Conservation (phyloP, 2,888 invertebrate genomes). For the Apodemia zela region DNA sequence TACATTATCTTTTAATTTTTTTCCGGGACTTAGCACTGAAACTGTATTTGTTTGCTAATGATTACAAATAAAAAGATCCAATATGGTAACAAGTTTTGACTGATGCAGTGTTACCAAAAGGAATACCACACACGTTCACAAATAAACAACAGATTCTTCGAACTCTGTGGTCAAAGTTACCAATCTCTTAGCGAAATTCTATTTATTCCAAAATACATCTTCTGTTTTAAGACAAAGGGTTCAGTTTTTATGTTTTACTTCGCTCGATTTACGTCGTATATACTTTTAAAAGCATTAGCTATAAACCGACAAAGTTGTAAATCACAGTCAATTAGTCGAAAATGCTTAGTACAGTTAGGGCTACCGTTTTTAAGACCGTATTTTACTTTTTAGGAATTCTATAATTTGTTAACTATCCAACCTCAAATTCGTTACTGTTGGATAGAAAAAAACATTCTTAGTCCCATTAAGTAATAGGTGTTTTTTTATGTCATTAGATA, state of each 20-base stretch:
- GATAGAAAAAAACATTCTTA: too few relatives aligned
- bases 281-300: constrained; percentile 35
- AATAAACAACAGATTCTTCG: constrained; percentile 42
- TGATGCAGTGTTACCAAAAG: constrained; percentile 33
- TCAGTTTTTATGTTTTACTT: constrained; percentile 24
- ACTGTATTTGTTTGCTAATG: background rate
- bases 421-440: too few relatives aligned
- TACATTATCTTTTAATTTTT: too few relatives aligned
- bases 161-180: constrained; percentile 32
- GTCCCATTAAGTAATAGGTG: too few relatives aligned
- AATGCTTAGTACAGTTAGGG: constrained; percentile 36
- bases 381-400: background rate
- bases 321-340: constrained; percentile 62
- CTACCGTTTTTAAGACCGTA: background rate
- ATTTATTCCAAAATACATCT: background rate
- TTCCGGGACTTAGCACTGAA: background rate
- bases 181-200: background rate
- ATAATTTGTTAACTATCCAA: too few relatives aligned
- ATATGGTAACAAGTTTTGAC: constrained; percentile 29
- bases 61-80: constrained; percentile 23
- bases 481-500: too few relatives aligned
- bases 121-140: constrained; percentile 44
- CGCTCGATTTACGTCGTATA: constrained; percentile 26
- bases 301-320: constrained; percentile 61
- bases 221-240: constrained; percentile 22